These are phyloP conservation scores for Capricornis sumatraensis DNA, from an alignment of 2,113 vertebrate genomes.

Conservation along the genomic window DNA sequence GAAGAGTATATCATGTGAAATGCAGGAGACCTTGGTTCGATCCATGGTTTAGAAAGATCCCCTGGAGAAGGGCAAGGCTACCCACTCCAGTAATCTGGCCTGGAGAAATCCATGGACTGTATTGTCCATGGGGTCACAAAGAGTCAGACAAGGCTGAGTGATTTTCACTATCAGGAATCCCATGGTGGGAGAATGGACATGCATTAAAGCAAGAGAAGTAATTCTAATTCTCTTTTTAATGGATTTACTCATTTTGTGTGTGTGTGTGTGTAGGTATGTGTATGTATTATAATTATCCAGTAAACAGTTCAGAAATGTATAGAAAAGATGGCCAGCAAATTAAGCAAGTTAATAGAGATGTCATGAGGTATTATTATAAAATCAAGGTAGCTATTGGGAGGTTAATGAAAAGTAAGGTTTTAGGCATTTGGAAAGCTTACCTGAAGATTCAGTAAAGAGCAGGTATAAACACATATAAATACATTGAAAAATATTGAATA, in stretches of 20 bases:
- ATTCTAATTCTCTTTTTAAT: not conserved
- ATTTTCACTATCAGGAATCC: not conserved
- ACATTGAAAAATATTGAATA: not conserved
- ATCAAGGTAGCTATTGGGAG: not conserved
- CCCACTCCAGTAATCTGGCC: not conserved
- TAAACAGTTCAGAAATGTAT: not conserved
- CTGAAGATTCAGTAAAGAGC: not conserved
- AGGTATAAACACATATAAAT: not conserved
- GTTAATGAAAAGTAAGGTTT: not conserved
- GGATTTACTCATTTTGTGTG: not conserved
- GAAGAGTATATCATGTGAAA: not conserved
- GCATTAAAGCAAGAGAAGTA: not conserved
- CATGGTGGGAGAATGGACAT: fast-evolving
- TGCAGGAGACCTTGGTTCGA: fast-evolving
- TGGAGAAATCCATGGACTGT: not conserved
- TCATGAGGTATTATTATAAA: not conserved
- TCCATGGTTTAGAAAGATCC: not conserved
- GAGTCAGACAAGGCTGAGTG: not conserved
- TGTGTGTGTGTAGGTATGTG: not conserved
- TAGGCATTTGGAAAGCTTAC: not conserved
- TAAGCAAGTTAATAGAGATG: not conserved
- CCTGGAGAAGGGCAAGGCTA: not conserved
- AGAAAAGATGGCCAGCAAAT: not conserved
- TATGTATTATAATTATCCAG: not conserved
- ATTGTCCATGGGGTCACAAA: not conserved